Conservation (phyloP, 2,797 vertebrate genomes). For the Macropodus opercularis region DNA sequence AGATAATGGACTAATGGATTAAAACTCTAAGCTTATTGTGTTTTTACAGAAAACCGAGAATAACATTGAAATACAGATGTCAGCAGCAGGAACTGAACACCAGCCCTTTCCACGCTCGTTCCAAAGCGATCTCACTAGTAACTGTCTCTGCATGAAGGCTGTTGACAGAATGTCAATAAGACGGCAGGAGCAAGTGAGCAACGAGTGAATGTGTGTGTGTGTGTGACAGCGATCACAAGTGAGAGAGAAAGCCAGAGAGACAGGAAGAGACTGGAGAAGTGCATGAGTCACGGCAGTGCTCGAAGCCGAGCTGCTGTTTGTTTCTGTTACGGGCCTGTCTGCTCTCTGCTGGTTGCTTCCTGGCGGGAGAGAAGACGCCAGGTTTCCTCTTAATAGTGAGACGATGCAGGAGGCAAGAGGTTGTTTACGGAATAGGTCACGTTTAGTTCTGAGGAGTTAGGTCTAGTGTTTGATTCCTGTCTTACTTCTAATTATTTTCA, state of each 20-base stretch:
- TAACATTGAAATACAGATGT: slow-evolving; percentile 24
- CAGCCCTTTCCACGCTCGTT: slow-evolving; percentile 10
- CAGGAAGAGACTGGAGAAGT: slow-evolving; percentile 2
- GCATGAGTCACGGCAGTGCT: slow-evolving; percentile 42
- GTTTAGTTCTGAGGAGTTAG: too few relatives aligned
- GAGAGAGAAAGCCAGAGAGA: slow-evolving; percentile 19
- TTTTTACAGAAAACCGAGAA: slow-evolving; percentile 3
- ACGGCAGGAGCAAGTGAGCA: slow-evolving; percentile 21
- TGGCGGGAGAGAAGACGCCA: neutral
- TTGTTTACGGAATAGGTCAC: too few relatives aligned
- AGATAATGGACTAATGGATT: too few relatives aligned
- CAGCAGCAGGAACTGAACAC: neutral
- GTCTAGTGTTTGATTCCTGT: too few relatives aligned
- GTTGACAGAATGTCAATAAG: slow-evolving; percentile 62
- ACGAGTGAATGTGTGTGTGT: slow-evolving; percentile 15
- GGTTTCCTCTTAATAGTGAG: neutral
- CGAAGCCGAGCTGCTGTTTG: slow-evolving; percentile 31
- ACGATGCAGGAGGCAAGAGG: neutral
- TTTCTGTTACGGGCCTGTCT: slow-evolving; percentile 14
- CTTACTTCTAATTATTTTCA: too few relatives aligned
- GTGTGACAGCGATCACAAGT: slow-evolving; percentile 4
- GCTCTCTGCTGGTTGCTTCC: neutral
- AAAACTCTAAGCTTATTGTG: too few relatives aligned
- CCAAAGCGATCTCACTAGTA: slow-evolving; percentile 28
- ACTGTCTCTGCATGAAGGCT: slow-evolving; percentile 27